Evolutionary conservation across 64 coral and sea anemone genomes (phyloP).

Genomic region (Hydrozoanthus tunicans): DNA sequence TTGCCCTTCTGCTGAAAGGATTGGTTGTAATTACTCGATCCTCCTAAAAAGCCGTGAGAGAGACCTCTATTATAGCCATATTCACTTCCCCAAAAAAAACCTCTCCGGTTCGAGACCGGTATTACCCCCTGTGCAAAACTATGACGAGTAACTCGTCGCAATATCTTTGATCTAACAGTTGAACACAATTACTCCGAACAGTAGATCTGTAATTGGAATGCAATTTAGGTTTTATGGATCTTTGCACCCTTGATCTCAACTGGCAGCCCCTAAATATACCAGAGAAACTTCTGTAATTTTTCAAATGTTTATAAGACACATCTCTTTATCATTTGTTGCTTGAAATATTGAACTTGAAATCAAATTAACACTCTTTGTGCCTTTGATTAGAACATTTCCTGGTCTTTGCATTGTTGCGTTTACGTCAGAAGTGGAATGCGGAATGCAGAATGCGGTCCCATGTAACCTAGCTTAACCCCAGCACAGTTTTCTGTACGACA

Average conservation of each 20-base stretch:
- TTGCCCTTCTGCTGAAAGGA: constrained; percentile 1
- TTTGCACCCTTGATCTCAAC: constrained; percentile 2
- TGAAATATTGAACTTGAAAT: constrained; percentile 30
- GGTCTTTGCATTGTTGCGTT: constrained; percentile 38
- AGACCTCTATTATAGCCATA: constrained; percentile 13
- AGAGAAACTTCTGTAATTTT: constrained; percentile 45
- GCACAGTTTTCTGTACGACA: constrained; percentile 53
- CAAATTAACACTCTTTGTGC: constrained; percentile 50
- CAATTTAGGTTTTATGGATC: constrained; percentile 62
- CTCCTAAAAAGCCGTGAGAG: constrained; percentile 26
- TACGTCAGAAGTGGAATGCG: constrained; percentile 41
- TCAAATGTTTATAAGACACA: constrained; percentile 31
- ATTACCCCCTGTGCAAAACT: neutral
- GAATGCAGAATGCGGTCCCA: constrained; percentile 45
- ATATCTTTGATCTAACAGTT: constrained; percentile 32
- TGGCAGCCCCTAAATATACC: constrained; percentile 34
- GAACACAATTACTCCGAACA: constrained; percentile 33
- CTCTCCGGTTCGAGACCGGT: neutral
- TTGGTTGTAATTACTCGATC: constrained; percentile 8
- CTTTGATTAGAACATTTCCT: constrained; percentile 53
- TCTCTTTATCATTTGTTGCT: constrained; percentile 1
- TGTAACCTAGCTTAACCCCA: constrained; percentile 43
- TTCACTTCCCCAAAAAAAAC: neutral
- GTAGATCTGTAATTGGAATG: constrained; percentile 40
- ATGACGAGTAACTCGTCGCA: neutral